Conservation (phyloP, 2,888 invertebrate genomes). For the Parnassius orleans region DNA sequence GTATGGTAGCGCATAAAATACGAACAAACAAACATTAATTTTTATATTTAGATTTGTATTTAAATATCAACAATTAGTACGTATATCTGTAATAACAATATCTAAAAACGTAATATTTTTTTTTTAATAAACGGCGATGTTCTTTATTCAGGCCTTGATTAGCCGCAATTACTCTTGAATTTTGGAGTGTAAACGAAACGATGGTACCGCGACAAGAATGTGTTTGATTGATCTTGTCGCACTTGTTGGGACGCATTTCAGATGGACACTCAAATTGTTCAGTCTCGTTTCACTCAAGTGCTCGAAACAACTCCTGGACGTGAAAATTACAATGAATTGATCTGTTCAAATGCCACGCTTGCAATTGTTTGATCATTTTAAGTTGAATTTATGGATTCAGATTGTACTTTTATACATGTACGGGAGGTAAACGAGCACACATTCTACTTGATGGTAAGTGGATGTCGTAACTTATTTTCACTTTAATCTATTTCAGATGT, state of each 20-base stretch:
- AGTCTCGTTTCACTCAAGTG: neutral
- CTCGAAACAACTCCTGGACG: conserved; percentile 8
- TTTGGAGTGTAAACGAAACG: conserved; percentile 20
- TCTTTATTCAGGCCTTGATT: conserved; percentile 7
- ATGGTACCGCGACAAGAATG: conserved; percentile 15
- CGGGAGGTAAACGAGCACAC: too few species aligned
- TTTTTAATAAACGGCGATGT: neutral
- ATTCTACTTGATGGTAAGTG: too few species aligned
- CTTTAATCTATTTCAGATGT: too few species aligned
- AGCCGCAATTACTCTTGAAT: conserved; percentile 16
- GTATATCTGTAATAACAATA: too few species aligned
- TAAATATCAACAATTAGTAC: too few species aligned
- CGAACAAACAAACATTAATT: too few species aligned
- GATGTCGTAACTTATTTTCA: too few species aligned
- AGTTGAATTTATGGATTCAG: neutral
- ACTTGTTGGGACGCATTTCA: conserved; percentile 7
- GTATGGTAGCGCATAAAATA: too few species aligned
- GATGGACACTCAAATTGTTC: conserved; percentile 22
- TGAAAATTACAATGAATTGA: conserved; percentile 21
- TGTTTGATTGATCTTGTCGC: conserved; percentile 20
- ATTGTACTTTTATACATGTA: too few species aligned
- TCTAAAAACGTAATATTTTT: too few species aligned
- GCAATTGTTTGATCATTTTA: conserved; percentile 1
- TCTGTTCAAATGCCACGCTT: conserved; percentile 2
- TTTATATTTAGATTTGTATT: too few species aligned